Base-by-base conservation (phyloP, 2,113 vertebrate species). In the Chaenogobius annularis region DNA sequence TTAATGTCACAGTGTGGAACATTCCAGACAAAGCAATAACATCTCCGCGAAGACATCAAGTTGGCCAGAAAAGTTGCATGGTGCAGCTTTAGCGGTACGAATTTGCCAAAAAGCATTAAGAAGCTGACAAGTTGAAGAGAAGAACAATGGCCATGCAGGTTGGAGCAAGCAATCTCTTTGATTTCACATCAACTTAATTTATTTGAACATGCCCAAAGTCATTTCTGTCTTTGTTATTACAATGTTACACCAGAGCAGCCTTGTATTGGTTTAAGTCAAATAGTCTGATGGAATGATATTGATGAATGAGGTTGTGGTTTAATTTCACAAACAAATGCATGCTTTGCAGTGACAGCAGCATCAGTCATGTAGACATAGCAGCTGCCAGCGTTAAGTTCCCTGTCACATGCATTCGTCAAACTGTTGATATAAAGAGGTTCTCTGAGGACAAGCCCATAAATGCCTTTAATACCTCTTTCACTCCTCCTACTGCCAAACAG, bases 381-480 rank as follows among this genome's bases (percentile, higher is more conserved):
- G 69, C 74, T 74, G 89, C 83, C 85, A 85, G 62, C 73, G 76
- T 74, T 20, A 81, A 69, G 78, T 80, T 80, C 72, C 74, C 72
- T 75, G 83, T 90, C 84, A 85, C 79, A 86, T 77, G 71, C 72
- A 78, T 87, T 85, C 78, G 75, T 90, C 85, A 84, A 82, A 81
- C 64, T 77, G 81, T 79, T 87, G 86, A 88, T 85, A 74, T 78
- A 87, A 82, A 62, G 73, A 84, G 90, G 90, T 87, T 92, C 61
- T 89, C 80, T 87, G 68, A 93, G 89, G 87, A 92, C 87, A 90
- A 64, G 44, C 81, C 87, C 83, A 85, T 89, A 89, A 91, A 90
- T 88, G 87, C 77, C 85, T 88, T 74, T 69, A 84, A 84, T 79
- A 68, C 80, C 66, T 69, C 81, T 85, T 79, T 83, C 59, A 80